Percentiles rank a stretch among this genome's conserved stretches.
phyloP scores from a whole-genome alignment of 2,113 vertebrate species.

The Pedionomus torquatus region DNA sequence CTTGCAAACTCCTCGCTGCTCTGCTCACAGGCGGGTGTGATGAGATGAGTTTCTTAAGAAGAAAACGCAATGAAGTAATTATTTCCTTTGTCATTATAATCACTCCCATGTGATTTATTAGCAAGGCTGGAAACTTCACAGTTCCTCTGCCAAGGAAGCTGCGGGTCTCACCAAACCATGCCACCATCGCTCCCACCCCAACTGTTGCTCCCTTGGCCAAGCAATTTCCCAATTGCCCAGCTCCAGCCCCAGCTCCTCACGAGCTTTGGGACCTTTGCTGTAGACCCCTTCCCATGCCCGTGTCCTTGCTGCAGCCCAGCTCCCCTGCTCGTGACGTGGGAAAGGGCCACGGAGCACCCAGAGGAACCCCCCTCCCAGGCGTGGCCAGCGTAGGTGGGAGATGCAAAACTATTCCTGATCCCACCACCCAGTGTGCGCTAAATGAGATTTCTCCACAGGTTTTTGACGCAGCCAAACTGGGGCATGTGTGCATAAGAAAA shows the following conservation, averaged over 20 bases:
- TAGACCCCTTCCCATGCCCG: not conserved
- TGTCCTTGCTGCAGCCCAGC: not conserved
- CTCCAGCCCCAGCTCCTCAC: not conserved
- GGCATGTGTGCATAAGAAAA: not conserved
- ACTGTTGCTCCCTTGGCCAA: not conserved
- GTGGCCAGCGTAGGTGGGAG: not conserved
- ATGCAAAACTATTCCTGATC: not conserved
- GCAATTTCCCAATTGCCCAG: not conserved
- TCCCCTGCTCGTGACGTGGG: not conserved
- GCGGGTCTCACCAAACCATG: not conserved
- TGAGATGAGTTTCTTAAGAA: not conserved
- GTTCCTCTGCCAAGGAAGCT: not conserved
- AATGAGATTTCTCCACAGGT: not conserved
- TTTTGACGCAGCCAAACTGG: not conserved
- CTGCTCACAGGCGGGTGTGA: not conserved
- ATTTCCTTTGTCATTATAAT: constrained; percentile 37
- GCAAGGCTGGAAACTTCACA: constrained; percentile 3
- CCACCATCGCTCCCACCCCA: not conserved
- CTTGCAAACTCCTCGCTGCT: not conserved
- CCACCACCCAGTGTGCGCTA: not conserved
- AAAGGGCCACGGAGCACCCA: not conserved
- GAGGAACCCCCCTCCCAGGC: not conserved
- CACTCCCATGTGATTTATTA: not conserved
- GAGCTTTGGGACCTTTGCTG: not conserved
- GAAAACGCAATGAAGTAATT: not conserved